These are phyloP conservation scores for Labeo calbasu DNA, from an alignment of 2,797 vertebrate species.

Conservation along the genomic window DNA sequence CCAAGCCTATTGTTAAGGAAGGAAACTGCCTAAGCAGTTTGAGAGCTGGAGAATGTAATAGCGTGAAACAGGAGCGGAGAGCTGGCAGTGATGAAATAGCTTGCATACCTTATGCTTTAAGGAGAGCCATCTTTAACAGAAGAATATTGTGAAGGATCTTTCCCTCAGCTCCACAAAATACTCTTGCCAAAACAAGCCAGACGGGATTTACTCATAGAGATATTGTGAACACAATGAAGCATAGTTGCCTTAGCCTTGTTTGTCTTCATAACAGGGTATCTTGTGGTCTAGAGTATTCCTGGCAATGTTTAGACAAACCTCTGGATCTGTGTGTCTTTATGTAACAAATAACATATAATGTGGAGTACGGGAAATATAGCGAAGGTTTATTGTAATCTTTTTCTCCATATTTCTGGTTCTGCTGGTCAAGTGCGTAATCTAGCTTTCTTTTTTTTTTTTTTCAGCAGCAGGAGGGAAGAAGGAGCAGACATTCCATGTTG, in stretches of 20 bases:
- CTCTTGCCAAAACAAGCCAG: constrained; percentile 36
- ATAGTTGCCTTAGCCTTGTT: constrained; percentile 28
- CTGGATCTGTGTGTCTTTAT: constrained; percentile 19
- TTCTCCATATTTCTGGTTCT: constrained; percentile 43
- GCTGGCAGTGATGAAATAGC: constrained; percentile 63
- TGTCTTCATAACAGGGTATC: constrained; percentile 1
- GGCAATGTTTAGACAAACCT: not conserved
- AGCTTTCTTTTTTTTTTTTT: constrained; percentile 49
- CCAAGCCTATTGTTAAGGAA: constrained; percentile 52
- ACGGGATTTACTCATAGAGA: constrained; percentile 7
- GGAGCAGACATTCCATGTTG: constrained; percentile 73
- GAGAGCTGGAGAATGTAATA: constrained; percentile 67
- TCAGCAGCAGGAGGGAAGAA: constrained; percentile 53
- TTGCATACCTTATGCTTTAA: constrained; percentile 63
- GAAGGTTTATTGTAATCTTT: constrained; percentile 42
- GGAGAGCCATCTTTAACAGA: constrained; percentile 60
- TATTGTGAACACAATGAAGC: constrained; percentile 27
- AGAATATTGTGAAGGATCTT: constrained; percentile 58
- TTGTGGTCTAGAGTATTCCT: constrained; percentile 6
- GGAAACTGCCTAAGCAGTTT: constrained; percentile 71
- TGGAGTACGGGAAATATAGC: constrained; percentile 26
- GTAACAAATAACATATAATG: constrained; percentile 4
- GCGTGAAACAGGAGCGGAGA: constrained; percentile 62
- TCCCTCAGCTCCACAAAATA: constrained; percentile 37
- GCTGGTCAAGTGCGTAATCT: constrained; percentile 54